Percentiles rank a stretch among this genome's conserved stretches.
Evolutionary conservation across 2,113 vertebrate genomes (phyloP).

Genomic region (Sinosuthora webbiana): DNA sequence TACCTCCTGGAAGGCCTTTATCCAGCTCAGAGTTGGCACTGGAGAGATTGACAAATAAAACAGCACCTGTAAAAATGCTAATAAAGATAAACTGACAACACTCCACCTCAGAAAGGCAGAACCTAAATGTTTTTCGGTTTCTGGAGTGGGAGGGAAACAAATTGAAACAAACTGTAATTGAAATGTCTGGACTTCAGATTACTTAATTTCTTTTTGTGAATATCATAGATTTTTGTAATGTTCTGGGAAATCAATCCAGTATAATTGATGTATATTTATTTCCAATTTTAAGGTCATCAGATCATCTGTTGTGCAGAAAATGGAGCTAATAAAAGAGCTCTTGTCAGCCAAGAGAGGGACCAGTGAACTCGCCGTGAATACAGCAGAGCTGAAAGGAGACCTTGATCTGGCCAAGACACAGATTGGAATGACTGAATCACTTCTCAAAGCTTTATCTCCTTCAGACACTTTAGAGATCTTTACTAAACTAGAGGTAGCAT

Average conservation of each 20-base stretch:
- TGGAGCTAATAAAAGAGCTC: constrained; percentile 63
- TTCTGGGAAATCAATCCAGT: neutral
- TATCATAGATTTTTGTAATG: neutral
- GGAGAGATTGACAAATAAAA: neutral
- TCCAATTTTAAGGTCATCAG: constrained; percentile 75
- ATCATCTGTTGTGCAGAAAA: constrained; percentile 73
- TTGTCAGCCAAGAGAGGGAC: neutral
- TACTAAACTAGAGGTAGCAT: constrained; percentile 76
- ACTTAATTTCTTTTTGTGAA: neutral
- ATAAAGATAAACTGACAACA: neutral
- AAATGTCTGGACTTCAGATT: neutral
- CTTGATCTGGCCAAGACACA: constrained; percentile 75
- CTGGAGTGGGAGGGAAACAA: neutral
- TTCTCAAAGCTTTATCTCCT: constrained; percentile 76
- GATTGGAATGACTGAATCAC: constrained; percentile 77
- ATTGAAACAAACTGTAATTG: neutral
- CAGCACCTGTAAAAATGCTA: neutral
- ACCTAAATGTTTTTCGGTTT: neutral
- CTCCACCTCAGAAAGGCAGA: neutral
- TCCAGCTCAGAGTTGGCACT: neutral
- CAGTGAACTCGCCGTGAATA: neutral
- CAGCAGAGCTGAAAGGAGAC: constrained; percentile 70
- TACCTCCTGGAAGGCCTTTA: neutral
- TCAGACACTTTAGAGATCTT: constrained; percentile 79
- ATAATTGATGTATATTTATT: neutral